Percentiles rank a stretch among this genome's conserved stretches.
These are phyloP conservation scores for Sipha flava DNA, from an alignment of 1,140 invertebrate genomes.

Conservation along the genomic window DNA sequence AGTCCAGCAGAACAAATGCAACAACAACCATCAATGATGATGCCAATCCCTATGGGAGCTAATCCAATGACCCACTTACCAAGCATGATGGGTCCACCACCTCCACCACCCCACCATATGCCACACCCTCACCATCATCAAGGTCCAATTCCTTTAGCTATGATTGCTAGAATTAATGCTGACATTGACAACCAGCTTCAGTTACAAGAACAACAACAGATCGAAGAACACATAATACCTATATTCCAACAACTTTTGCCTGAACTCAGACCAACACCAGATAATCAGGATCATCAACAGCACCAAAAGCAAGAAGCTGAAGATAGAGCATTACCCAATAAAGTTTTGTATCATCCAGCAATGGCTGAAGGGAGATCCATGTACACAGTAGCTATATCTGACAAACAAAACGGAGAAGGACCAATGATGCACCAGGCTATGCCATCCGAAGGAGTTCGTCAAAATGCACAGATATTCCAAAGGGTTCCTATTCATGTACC, in stretches of 20 bases:
- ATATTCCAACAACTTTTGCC: constrained; percentile 34
- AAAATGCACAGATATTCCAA: constrained; percentile 35
- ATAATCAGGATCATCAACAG: background rate
- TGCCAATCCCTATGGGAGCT: constrained; percentile 35
- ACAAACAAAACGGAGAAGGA: background rate
- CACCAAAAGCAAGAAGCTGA: constrained; percentile 15
- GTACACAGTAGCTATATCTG: constrained; percentile 28
- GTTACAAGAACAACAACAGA: constrained; percentile 17
- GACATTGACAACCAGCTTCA: constrained; percentile 24
- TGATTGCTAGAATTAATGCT: constrained; percentile 35
- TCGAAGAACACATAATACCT: constrained; percentile 37
- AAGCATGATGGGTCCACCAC: background rate
- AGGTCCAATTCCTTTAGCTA: constrained; percentile 34
- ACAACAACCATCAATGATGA: constrained; percentile 32
- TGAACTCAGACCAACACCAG: background rate
- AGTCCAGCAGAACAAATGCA: constrained; percentile 10
- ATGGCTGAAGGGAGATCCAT: constrained; percentile 33
- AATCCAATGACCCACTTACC: constrained; percentile 7
- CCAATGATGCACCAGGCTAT: background rate
- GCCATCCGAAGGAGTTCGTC: background rate
- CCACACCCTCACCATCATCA: constrained; percentile 31
- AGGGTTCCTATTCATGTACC: constrained; percentile 34
- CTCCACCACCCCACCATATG: constrained; percentile 4
- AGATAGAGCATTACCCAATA: constrained; percentile 15
- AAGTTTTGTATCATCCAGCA: constrained; percentile 32